Evolutionary conservation across 2,888 invertebrate species (phyloP).

Genomic region (Pyralis farinalis): DNA sequence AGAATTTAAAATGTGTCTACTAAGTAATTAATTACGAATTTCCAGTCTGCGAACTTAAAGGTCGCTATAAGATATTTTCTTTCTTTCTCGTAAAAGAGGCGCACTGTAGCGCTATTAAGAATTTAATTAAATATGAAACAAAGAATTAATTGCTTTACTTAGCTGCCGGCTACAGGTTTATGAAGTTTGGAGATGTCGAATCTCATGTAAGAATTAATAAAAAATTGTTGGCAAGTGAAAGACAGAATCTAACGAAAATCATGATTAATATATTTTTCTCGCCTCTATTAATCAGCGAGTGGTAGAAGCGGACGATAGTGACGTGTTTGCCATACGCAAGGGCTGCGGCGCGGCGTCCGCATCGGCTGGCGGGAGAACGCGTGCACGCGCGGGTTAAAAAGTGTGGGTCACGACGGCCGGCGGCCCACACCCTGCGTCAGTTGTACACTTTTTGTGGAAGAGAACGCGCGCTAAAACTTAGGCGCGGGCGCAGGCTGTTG

Average conservation of each 20-base stretch:
- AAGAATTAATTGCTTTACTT: slow-evolving; percentile 22
- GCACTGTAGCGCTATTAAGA: slow-evolving; percentile 45
- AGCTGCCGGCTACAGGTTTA: slow-evolving; percentile 13
- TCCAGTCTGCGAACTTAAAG: slow-evolving; percentile 49
- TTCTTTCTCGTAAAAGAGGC: slow-evolving; percentile 36
- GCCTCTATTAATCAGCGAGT: background rate
- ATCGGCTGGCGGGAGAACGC: slow-evolving; percentile 33
- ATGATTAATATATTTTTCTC: background rate
- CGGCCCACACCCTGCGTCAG: slow-evolving; percentile 45
- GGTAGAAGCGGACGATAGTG: slow-evolving; percentile 33
- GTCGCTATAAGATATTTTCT: slow-evolving; percentile 45
- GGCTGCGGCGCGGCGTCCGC: no score
- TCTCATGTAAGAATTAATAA: slow-evolving; percentile 1
- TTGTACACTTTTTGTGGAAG: slow-evolving; percentile 51
- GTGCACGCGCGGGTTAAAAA: slow-evolving; percentile 66
- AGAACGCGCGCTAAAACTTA: slow-evolving; percentile 52
- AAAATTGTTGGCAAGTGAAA: background rate
- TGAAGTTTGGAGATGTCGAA: slow-evolving; percentile 5
- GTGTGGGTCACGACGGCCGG: slow-evolving; percentile 65
- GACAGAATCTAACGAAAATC: no score
- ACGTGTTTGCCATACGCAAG: slow-evolving; percentile 69
- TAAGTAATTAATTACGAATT: slow-evolving; percentile 76
- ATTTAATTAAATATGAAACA: slow-evolving; percentile 53
- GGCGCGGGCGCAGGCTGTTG: slow-evolving; percentile 27
- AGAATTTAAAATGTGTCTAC: slow-evolving; percentile 79